Evolutionary conservation across 2,113 vertebrate species (phyloP), one percentile per base, ranked within the genome.

Genomic region (Cricetomys ansorgei): DNA sequence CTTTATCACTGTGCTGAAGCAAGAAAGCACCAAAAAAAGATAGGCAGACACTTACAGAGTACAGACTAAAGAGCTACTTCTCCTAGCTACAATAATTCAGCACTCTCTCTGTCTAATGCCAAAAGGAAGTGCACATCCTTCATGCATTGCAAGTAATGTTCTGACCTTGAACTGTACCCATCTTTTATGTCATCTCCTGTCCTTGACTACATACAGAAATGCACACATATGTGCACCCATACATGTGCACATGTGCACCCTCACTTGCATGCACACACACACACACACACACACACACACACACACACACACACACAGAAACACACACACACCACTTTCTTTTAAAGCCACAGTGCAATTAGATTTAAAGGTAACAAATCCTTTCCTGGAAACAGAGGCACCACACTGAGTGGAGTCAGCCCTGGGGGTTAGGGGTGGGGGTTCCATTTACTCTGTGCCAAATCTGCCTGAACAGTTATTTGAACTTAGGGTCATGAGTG

Each of bases 401-500:
- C 40, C 29, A 7, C 43, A 34, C 23, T 48, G 69, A 75, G 79
- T 50, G 1, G 65, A 77, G 62, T 73, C 67, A 7, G 17, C 67
- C 85, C 55, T 77, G n/a, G n/a, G n/a, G n/a, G n/a, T n/a, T 59
- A 1, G 0, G n/a, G 25, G 53, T 79, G 45, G 62, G 84, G 72
- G 19, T 69, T 55, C 85, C 80, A 72, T 67, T 93, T 80, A 72
- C 27, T 19, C 17, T 34, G 43, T 76, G 92, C 96, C 95, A 94
- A 85, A 65, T 79, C 91, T 89, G 72, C 67, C 57, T 34, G 62
- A 73, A 67, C 21, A 1, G n/a, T 92, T 81, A 81, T 95, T 96
- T 95, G 94, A 93, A 85, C 90, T 73, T 89, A 93, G 83, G 45
- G 59, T 64, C 48, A 48, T 88, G n/a, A 5, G 0, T 79, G 88